Conservation (phyloP, 2,888 invertebrate species). For the Amblyjoppa fuscipennis region DNA sequence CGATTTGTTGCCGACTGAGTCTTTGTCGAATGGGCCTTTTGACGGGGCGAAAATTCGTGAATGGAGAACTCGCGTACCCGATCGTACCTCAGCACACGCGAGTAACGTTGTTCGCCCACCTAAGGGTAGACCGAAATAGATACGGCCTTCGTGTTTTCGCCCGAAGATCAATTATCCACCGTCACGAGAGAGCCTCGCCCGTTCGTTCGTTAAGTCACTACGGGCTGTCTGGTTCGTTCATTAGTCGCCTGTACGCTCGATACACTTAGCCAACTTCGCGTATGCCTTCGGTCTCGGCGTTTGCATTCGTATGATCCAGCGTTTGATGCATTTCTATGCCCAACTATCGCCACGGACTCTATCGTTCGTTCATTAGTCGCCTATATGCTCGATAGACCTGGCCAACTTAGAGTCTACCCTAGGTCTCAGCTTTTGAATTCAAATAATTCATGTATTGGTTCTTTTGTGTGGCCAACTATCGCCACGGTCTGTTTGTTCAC, state of each 20-base stretch:
- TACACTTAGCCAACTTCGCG: constrained; percentile 28
- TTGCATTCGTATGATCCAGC: constrained; percentile 22
- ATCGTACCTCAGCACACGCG: constrained; percentile 17
- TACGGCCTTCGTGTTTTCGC: constrained; percentile 55
- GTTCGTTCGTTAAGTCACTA: constrained; percentile 32
- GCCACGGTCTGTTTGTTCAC: no score
- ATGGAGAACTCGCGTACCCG: constrained; percentile 30
- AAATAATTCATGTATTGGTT: no score
- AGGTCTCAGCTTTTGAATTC: no score
- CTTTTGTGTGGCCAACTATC: no score
- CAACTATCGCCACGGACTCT: background rate
- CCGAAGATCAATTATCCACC: constrained; percentile 59
- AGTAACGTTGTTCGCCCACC: constrained; percentile 55
- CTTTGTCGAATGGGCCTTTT: background rate
- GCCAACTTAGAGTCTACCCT: no score
- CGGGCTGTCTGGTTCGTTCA: constrained; percentile 20
- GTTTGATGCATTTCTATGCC: background rate
- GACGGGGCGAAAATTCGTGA: constrained; percentile 28
- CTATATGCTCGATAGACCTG: no score
- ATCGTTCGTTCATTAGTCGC: no score
- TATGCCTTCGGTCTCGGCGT: constrained; percentile 22
- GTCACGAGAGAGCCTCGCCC: constrained; percentile 28
- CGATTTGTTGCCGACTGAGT: no score
- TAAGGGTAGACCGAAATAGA: constrained; percentile 58
- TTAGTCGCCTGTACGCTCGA: background rate